phyloP scores from a whole-genome alignment of 2,797 vertebrate genomes.

The Prionace glauca region DNA sequence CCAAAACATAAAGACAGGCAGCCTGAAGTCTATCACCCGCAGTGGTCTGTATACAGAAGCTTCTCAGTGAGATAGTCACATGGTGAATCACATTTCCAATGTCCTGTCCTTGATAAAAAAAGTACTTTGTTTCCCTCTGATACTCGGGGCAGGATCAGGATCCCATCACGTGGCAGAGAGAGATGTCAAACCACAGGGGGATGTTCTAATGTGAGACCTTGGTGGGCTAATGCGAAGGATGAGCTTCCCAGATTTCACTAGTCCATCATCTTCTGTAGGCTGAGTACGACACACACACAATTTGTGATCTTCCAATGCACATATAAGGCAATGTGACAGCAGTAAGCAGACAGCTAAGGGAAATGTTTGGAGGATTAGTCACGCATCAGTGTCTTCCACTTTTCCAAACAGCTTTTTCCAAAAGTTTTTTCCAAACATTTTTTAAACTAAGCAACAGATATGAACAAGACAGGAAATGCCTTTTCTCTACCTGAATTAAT shows the following conservation, averaged over 20 bases:
- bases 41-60: not conserved
- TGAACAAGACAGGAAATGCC: not conserved
- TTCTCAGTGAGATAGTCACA: not conserved
- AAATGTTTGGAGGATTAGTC: slow-evolving; percentile 31
- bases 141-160: not conserved
- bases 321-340: not conserved
- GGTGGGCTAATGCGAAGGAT: not conserved
- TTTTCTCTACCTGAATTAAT: not conserved
- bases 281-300: not conserved
- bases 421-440: not conserved
- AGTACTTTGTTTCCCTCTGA: not conserved
- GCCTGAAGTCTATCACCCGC: not conserved
- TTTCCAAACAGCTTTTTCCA: not conserved
- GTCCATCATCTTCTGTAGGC: not conserved
- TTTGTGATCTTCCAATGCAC: not conserved
- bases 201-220: not conserved
- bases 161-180: not conserved
- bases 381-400: slow-evolving; percentile 7
- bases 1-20: not conserved
- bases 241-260: not conserved
- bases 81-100: not conserved
- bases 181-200: not conserved
- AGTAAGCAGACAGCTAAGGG: not conserved
- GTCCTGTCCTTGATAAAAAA: not conserved
- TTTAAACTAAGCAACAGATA: not conserved